phyloP scores from a whole-genome alignment of 2,113 vertebrate species.

The Heterochromis multidens region DNA sequence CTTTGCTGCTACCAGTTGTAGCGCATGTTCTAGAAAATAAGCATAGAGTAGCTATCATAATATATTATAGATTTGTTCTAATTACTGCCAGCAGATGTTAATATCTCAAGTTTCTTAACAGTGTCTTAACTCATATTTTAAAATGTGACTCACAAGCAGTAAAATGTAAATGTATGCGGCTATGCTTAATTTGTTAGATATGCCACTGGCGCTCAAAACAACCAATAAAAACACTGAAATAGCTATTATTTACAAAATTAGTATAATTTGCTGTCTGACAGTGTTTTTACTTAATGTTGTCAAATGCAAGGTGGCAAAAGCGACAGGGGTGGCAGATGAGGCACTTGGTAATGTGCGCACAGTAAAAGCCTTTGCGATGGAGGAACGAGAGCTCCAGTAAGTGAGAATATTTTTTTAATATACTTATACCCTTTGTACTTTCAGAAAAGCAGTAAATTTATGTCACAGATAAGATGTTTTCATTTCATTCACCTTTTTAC shows the following conservation, averaged over 20 bases:
- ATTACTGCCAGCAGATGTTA: background rate
- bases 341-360: constrained; percentile 90
- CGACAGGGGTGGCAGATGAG: constrained; percentile 89
- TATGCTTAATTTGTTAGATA: background rate
- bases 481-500: background rate
- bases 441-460: background rate
- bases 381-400: constrained; percentile 80
- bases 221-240: background rate
- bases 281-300: background rate
- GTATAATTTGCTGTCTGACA: background rate
- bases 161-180: background rate
- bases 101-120: background rate
- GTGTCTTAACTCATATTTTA: background rate
- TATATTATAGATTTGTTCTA: background rate
- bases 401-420: constrained; percentile 7
- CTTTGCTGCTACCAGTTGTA: too few relatives aligned
- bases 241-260: background rate
- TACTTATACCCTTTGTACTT: background rate
- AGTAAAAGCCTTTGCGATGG: constrained; percentile 94
- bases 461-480: background rate
- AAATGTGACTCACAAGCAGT: background rate
- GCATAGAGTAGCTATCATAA: background rate
- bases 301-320: constrained; percentile 82
- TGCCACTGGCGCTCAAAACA: background rate
- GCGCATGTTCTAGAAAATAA: too few relatives aligned